Conservation (phyloP, 2,888 invertebrate genomes). For the Ectobius pallidus region DNA sequence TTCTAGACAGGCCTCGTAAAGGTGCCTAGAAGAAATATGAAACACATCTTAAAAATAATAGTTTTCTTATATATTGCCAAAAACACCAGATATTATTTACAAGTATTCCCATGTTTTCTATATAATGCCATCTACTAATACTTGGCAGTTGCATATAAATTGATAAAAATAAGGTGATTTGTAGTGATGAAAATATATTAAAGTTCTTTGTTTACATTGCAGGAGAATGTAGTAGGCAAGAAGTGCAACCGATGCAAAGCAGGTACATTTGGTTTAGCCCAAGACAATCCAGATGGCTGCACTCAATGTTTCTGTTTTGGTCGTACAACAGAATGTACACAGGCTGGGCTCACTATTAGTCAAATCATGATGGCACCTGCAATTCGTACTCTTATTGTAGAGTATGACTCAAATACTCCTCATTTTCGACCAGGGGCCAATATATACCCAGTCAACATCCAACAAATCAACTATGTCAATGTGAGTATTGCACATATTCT, state of each 20-base stretch:
- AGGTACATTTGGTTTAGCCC: constrained; percentile 85
- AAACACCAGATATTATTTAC: too few species aligned
- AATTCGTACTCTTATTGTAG: constrained; percentile 49
- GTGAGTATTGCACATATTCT: constrained; percentile 48
- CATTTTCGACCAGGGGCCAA: constrained; percentile 45
- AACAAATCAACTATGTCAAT: constrained; percentile 54
- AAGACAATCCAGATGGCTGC: constrained; percentile 83
- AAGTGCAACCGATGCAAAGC: constrained; percentile 84
- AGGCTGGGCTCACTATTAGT: constrained; percentile 83
- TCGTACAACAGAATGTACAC: constrained; percentile 77
- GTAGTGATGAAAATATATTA: too few species aligned
- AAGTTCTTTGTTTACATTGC: too few species aligned
- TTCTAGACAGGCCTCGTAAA: too few species aligned
- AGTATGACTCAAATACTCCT: constrained; percentile 47
- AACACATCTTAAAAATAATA: too few species aligned
- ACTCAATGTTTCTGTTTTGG: constrained; percentile 97
- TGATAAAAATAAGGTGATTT: too few species aligned
- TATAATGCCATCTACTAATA: too few species aligned
- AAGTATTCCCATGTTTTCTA: too few species aligned
- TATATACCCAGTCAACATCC: constrained; percentile 51
- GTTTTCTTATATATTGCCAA: too few species aligned
- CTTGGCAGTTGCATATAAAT: too few species aligned
- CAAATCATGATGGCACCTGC: constrained; percentile 66
- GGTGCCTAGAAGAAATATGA: too few species aligned
- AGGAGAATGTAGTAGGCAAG: constrained; percentile 82